These are phyloP conservation scores for Apodemus agrarius DNA, from an alignment of 2,797 vertebrate genomes.

Conservation along the genomic window DNA sequence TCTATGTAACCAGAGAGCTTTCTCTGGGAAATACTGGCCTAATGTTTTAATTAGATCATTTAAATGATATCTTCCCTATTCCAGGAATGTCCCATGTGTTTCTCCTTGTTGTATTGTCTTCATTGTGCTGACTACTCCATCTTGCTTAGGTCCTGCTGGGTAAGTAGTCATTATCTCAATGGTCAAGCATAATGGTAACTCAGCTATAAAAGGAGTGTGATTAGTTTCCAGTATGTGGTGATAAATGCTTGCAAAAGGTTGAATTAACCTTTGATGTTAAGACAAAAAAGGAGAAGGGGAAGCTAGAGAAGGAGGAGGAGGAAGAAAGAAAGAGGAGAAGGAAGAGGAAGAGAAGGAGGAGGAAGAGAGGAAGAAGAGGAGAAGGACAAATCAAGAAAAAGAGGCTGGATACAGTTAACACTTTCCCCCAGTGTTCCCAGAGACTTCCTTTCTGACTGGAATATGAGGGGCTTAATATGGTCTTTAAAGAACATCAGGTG, in stretches of 20 bases:
- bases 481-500: slow-evolving; percentile 50
- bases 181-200: slow-evolving; percentile 34
- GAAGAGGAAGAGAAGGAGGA: background rate
- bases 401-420: background rate
- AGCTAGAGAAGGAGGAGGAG: background rate
- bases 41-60: slow-evolving; percentile 21
- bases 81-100: background rate
- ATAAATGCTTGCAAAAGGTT: slow-evolving; percentile 46
- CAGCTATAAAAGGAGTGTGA: slow-evolving; percentile 5
- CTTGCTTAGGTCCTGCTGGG: background rate
- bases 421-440: background rate
- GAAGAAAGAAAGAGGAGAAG: background rate
- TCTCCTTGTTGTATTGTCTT: slow-evolving; percentile 2
- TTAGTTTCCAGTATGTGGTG: background rate
- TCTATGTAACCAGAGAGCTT: background rate
- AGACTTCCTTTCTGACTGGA: slow-evolving; percentile 32
- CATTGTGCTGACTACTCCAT: background rate
- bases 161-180: slow-evolving; percentile 1
- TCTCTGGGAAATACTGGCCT: background rate
- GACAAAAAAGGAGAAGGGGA: background rate
- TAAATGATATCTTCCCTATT: background rate
- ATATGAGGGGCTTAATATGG: background rate
- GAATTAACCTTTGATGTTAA: slow-evolving; percentile 20
- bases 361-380: background rate
- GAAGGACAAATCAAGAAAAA: background rate